Conservation (phyloP, 2,888 invertebrate species). For the Buathra laborator region DNA sequence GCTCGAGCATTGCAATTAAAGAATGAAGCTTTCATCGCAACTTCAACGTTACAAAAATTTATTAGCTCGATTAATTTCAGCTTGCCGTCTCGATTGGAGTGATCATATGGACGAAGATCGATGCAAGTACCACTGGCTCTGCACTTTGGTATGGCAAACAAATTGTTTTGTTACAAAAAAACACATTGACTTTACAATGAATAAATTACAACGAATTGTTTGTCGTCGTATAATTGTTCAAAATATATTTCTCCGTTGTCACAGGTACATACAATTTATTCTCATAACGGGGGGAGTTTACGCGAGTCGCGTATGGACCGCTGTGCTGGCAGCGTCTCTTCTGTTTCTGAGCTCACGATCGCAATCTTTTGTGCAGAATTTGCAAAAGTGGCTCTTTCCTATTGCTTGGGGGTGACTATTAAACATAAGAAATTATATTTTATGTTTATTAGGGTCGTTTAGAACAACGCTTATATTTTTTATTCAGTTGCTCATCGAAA, state of each 20-base stretch:
- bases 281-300: conserved; percentile 92
- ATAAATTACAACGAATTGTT: conserved; percentile 11
- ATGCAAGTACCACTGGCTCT: conserved; percentile 72
- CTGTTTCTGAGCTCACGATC: conserved; percentile 94
- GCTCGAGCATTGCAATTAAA: no score
- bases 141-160: conserved; percentile 76
- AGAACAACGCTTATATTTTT: neutral
- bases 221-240: neutral
- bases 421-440: conserved; percentile 5
- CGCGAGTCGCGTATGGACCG: conserved; percentile 94
- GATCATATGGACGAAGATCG: conserved; percentile 82
- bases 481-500: no score
- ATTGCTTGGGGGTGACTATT: conserved; percentile 87
- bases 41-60: neutral
- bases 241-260: conserved; percentile 65
- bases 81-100: conserved; percentile 79
- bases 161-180: neutral
- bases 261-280: conserved; percentile 91
- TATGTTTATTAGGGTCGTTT: neutral
- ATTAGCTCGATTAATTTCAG: conserved; percentile 65
- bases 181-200: neutral
- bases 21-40: no score
- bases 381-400: conserved; percentile 90
- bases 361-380: conserved; percentile 92
- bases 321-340: conserved; percentile 92